Percentiles rank a stretch among this genome's conserved stretches.
Evolutionary conservation across 2,113 vertebrate species (phyloP).

Genomic region (Toxotes jaculatrix): DNA sequence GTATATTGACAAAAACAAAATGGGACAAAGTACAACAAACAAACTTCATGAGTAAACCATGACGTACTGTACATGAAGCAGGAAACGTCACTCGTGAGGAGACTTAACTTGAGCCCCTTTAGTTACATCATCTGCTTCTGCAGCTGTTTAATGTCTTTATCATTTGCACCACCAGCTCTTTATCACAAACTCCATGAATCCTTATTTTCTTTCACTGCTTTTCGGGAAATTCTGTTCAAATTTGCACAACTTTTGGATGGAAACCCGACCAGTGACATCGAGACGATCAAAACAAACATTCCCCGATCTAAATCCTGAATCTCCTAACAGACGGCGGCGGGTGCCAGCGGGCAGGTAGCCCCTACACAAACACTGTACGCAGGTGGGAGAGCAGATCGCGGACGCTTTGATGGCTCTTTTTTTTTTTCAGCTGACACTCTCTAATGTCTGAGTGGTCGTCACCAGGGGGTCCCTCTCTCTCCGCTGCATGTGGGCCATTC

Average conservation of each 20-base stretch:
- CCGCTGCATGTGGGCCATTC: conserved; percentile 32
- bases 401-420: conserved; percentile 36
- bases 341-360: background rate
- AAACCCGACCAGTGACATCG: background rate
- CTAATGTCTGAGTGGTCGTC: conserved; percentile 55
- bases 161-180: background rate
- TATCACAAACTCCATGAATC: background rate
- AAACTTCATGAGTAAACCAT: background rate
- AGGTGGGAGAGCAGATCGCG: conserved; percentile 18
- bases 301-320: background rate
- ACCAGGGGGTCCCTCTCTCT: conserved; percentile 21
- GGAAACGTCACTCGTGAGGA: background rate
- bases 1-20: background rate
- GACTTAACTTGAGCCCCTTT: background rate
- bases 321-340: conserved; percentile 5
- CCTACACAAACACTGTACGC: background rate
- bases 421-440: conserved; percentile 46
- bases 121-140: too few species aligned
- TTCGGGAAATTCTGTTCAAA: background rate
- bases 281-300: conserved; percentile 24
- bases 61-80: background rate
- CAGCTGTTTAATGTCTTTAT: background rate
- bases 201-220: background rate
- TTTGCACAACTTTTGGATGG: background rate
- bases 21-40: background rate